Conservation (phyloP, 2,888 invertebrate genomes). For the Anthophora plumipes region DNA sequence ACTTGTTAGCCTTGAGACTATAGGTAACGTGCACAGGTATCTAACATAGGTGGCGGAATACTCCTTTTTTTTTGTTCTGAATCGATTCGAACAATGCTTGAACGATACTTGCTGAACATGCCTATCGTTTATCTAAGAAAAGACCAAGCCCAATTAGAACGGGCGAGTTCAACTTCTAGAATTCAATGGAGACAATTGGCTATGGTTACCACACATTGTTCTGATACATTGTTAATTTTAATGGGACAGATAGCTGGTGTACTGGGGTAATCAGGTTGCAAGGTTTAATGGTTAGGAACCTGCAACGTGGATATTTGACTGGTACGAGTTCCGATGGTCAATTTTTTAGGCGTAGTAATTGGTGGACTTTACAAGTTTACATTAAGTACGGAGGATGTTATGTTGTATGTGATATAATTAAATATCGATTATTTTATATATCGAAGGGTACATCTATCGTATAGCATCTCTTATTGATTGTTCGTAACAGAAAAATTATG, state of each 20-base stretch:
- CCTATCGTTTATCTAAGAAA: slow-evolving; percentile 50
- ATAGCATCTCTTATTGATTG: neutral
- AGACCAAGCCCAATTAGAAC: slow-evolving; percentile 48
- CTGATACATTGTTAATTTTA: slow-evolving; percentile 55
- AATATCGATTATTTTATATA: neutral
- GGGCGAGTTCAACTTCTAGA: slow-evolving; percentile 35
- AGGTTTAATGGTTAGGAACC: slow-evolving; percentile 6
- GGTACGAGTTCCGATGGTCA: neutral
- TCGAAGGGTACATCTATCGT: neutral
- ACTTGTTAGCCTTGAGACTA: slow-evolving; percentile 14
- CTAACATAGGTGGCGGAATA: slow-evolving; percentile 22
- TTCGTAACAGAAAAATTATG: no score
- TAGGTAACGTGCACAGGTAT: neutral
- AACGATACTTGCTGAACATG: slow-evolving; percentile 17
- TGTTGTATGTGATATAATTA: no score
- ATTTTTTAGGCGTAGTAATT: neutral
- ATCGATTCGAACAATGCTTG: slow-evolving; percentile 39
- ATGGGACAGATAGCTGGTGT: slow-evolving; percentile 38
- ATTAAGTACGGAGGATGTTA: neutral
- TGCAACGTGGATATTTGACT: neutral
- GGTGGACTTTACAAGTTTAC: neutral
- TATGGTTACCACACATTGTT: slow-evolving; percentile 32
- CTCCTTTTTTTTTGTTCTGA: neutral
- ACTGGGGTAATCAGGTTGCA: slow-evolving; percentile 9
- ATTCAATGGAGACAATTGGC: slow-evolving; percentile 39